Base-by-base conservation (phyloP, 1,140 invertebrate genomes). In the Phortica variegata region DNA sequence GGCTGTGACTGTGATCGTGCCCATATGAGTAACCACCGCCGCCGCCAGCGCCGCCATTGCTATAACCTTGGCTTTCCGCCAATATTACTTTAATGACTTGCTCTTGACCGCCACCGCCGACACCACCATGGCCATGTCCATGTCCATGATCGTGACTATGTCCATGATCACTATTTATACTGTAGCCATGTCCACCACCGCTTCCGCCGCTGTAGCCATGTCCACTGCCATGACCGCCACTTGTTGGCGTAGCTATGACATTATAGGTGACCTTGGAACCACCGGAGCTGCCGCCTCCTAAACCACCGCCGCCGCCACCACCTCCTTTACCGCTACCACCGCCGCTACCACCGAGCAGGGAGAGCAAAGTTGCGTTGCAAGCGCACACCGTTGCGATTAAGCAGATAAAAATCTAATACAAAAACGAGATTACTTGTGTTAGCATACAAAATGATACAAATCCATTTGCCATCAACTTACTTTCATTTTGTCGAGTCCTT, bases 1-100 rank as follows among this genome's bases (percentile, higher is more conserved):
- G 23, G 21, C 38, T 20, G 16, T 46, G 10, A 46, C 34, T 33
- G 2, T 33, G 20, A 29, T 2, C 37, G 19, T 37, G 16, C 15
- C 34, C 44, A 21, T 47, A 16, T 10, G 44, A 34, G 37, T 32
- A 18, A 5, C 8, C 21, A 19, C 18, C 52, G 8, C 29, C 17
- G 8, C 39, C 40, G 10, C 44, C 32, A 31, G 41, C 33, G 16
- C 54, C 54, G 10, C 15, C 49, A 21, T 60, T 52, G 20, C 65
- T 55, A 36, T 70, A 55, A n/a, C 54, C 52, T 20, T 56, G 50
- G 4, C 60, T 57, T 39, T 68, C 60, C 23, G 63, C 49, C 29
- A 66, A 47, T 29, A 71, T 66, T 33, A 71, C 58, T 50, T 70
- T 71, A 42, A 70, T 66, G 12, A 71, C 49, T 39, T 66, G 62